phyloP scores from a whole-genome alignment of 2,888 invertebrate genomes.

The Drosophila mimica region DNA sequence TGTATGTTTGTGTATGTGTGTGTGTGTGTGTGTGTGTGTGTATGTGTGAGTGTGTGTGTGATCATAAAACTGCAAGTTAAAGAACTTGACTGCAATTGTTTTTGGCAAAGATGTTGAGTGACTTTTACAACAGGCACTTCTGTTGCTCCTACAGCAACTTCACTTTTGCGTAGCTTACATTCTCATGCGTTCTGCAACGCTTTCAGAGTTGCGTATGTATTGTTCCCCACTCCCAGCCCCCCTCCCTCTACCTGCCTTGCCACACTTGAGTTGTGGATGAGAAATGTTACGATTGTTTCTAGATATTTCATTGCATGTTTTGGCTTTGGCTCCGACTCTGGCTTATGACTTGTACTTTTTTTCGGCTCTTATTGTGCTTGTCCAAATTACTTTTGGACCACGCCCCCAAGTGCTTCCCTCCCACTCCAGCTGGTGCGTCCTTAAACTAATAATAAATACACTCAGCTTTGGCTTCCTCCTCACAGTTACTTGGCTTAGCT shows the following conservation, averaged over 20 bases:
- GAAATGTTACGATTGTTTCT: conserved; percentile 66
- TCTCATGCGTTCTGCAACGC: conserved; percentile 44
- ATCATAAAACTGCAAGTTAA: conserved; percentile 80
- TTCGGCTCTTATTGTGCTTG: conserved; percentile 25
- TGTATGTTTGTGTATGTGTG: conserved; percentile 5
- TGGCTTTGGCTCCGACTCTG: conserved; percentile 40
- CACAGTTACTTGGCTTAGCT: neutral
- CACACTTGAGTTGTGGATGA: conserved; percentile 24
- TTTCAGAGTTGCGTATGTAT: conserved; percentile 57
- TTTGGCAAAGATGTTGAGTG: conserved; percentile 76
- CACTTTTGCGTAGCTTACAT: conserved; percentile 12
- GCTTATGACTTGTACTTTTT: conserved; percentile 74
- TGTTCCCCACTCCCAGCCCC: neutral
- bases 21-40: conserved; percentile 7
- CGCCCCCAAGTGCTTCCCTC: conserved; percentile 10
- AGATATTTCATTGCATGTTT: conserved; percentile 57
- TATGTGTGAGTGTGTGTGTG: conserved; percentile 24
- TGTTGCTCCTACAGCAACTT: neutral
- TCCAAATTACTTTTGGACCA: conserved; percentile 66
- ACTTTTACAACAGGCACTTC: conserved; percentile 71
- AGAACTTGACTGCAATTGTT: conserved; percentile 81
- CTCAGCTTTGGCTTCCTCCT: conserved; percentile 7
- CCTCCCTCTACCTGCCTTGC: conserved; percentile 12
- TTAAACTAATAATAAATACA: conserved; percentile 70
- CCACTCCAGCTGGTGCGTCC: conserved; percentile 4